Percentiles rank a stretch among this genome's conserved stretches.
These are phyloP conservation scores for Diaphora mendica DNA, from an alignment of 2,888 invertebrate species.

Conservation along the genomic window DNA sequence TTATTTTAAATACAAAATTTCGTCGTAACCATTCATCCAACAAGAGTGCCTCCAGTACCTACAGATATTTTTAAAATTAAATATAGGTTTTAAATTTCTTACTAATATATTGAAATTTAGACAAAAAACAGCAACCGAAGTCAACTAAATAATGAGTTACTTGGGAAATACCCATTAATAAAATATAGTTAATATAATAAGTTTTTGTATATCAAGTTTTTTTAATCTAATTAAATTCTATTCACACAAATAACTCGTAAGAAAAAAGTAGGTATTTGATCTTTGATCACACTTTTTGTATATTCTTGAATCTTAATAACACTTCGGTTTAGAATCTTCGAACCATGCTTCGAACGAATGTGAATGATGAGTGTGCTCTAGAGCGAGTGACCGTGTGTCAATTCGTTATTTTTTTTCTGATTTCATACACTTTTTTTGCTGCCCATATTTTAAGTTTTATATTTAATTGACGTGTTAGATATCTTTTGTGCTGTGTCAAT, in stretches of 20 bases:
- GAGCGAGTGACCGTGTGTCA: slow-evolving; percentile 45
- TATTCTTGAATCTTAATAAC: slow-evolving; percentile 41
- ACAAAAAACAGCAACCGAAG: too few species aligned
- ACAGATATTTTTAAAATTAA: too few species aligned
- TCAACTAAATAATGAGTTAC: too few species aligned
- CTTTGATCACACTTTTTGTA: slow-evolving; percentile 18
- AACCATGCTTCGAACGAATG: slow-evolving; percentile 16
- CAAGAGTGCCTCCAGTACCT: too few species aligned
- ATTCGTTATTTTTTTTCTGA: slow-evolving; percentile 32
- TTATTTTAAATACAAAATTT: too few species aligned
- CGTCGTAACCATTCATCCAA: too few species aligned
- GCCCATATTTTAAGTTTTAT: background rate
- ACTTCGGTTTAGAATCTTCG: slow-evolving; percentile 38
- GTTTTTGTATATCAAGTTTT: background rate
- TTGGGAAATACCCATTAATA: too few species aligned
- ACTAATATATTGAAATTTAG: too few species aligned
- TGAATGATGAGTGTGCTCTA: slow-evolving; percentile 42
- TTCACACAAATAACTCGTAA: slow-evolving; percentile 13
- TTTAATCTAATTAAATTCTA: slow-evolving; percentile 4
- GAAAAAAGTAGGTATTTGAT: slow-evolving; percentile 20
- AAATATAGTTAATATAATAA: too few species aligned
- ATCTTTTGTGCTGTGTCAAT: background rate
- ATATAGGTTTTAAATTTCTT: too few species aligned
- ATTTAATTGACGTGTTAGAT: background rate
- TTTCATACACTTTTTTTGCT: slow-evolving; percentile 4